Evolutionary conservation across 2,888 invertebrate genomes (phyloP), one percentile per base, ranked within the genome.

Genomic region (Smittia aterrima): DNA sequence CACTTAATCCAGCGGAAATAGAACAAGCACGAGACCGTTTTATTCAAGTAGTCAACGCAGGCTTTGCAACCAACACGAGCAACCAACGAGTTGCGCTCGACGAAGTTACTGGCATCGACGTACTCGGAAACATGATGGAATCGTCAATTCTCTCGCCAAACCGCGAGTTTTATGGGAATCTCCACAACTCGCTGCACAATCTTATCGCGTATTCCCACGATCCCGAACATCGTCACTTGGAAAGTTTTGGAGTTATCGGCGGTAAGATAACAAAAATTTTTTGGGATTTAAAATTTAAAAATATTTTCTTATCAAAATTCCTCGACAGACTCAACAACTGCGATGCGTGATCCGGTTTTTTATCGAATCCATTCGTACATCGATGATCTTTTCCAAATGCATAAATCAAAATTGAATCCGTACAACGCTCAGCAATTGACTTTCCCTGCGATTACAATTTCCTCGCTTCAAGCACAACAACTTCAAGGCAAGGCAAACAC

Each of bases 261-360:
- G 93, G 93, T 41, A 73, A 71, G n/a, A n/a, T n/a, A n/a, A n/a
- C 3, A 40, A 40, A 40, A 40, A 11, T 40, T 40, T 40, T 11
- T 40, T 40, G n/a, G n/a, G n/a, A n/a, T 40, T 40, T 18, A 9
- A 18, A 18, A 16, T 62, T 41, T 18, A 22, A 53, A 58, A 32
- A 71, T 62, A 40, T 76, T 74, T 20, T 74, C 79, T 79, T 80
- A 81, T 76, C 77, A 77, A 20, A 76, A 78, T 40, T 58, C 16
- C 11, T 58, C 16, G 53, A 7, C 53, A 58, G 72, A 62, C 79
- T 88, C 91, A 0, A 87, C 92, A 0, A 93, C 93, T 0, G 92
- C 93, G 0, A 93, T 94, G 93, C 85, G 94, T 1, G 95, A 95
- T 83, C 93, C 94, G 0, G 83, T 91, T 18, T 94, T 94, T 85